A percentile compares a stretch with the other conserved stretches of the same genome.
phyloP scores from a whole-genome alignment of 2,113 vertebrate species.

The Trogon melanurus region DNA sequence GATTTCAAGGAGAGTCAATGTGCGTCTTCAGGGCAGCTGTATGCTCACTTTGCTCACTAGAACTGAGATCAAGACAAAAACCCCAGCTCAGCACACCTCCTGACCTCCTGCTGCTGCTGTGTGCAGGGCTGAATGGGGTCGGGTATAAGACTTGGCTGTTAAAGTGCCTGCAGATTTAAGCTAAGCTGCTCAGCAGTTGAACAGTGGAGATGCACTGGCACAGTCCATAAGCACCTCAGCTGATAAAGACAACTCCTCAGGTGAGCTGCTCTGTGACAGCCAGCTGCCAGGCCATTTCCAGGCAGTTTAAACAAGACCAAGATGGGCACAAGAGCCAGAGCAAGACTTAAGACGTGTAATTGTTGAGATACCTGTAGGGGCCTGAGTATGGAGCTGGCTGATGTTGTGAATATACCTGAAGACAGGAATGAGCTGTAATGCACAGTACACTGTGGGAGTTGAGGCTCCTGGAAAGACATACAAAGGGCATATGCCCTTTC shows the following conservation, averaged over 20 bases:
- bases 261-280: neutral
- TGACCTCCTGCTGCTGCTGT: neutral
- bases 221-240: neutral
- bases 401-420: neutral
- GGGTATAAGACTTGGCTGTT: neutral
- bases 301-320: neutral
- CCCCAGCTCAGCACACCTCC: neutral
- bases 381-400: neutral
- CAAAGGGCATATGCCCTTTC: neutral
- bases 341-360: neutral
- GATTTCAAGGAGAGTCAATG: neutral
- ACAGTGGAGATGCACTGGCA: neutral
- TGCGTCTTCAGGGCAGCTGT: neutral
- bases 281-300: neutral
- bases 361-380: neutral
- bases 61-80: neutral
- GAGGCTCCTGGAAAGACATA: neutral
- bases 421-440: neutral
- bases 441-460: neutral
- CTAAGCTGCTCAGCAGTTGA: neutral
- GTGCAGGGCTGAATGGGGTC: neutral
- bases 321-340: neutral
- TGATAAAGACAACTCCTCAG: neutral
- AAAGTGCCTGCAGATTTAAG: neutral
- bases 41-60: neutral